Conservation (phyloP, 2,113 vertebrate genomes). For the Sitta europaea region DNA sequence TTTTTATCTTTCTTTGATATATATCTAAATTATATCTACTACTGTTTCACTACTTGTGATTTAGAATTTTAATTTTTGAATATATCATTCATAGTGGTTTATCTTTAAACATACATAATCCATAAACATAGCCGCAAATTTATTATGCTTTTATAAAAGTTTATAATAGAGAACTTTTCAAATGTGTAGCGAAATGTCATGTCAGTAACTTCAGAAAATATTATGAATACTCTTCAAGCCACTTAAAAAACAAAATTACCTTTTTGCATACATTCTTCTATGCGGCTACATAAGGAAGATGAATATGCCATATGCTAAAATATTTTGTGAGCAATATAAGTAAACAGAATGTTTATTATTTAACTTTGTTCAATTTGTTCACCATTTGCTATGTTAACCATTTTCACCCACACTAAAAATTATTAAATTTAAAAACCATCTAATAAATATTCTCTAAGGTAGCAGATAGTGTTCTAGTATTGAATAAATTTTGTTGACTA, state of each 20-base stretch:
- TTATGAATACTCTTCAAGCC: neutral
- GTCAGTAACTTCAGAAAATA: neutral
- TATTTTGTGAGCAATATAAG: neutral
- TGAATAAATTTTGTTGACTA: neutral
- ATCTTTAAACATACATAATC: neutral
- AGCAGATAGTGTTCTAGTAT: neutral
- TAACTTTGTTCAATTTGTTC: neutral
- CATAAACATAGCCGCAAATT: neutral
- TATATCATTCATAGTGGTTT: constrained; percentile 7
- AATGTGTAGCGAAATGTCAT: neutral
- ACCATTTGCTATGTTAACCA: neutral
- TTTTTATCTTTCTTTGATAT: constrained; percentile 16
- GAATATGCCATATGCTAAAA: neutral
- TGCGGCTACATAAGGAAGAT: neutral
- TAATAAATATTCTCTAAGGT: neutral
- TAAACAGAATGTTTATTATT: neutral
- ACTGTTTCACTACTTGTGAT: constrained; percentile 36
- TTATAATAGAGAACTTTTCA: constrained; percentile 19
- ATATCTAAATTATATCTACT: constrained; percentile 43
- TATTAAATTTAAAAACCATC: neutral
- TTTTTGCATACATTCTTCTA: neutral
- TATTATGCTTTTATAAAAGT: constrained; percentile 32
- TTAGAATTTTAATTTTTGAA: constrained; percentile 49
- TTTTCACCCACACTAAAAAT: neutral
- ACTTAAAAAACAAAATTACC: neutral